Conservation (phyloP, 37 sponge, comb jelly and placozoan genomes). For the Cliona cf. orientalis region DNA sequence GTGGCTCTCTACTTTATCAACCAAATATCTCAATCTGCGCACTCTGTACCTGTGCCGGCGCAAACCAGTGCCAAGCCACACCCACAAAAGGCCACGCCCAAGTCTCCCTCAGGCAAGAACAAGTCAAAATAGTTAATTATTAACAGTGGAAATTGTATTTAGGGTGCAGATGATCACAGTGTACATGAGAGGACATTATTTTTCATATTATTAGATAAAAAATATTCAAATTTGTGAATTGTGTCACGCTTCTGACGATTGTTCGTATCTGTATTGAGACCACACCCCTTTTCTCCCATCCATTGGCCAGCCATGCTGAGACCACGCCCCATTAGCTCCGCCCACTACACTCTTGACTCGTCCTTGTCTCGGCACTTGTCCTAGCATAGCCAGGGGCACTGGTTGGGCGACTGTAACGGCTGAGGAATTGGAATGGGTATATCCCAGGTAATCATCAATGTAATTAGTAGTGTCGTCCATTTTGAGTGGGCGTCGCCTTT, state of each 20-base stretch:
- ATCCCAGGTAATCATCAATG: conserved; percentile 25
- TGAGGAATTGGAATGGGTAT: neutral
- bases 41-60: conserved; percentile 1
- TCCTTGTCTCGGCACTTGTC: conserved; percentile 7
- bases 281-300: neutral
- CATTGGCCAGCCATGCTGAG: too few relatives aligned
- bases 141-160: neutral
- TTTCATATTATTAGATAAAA: neutral
- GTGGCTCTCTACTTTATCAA: conserved; percentile 84
- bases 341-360: conserved; percentile 1
- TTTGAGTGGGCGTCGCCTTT: neutral
- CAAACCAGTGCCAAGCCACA: neutral
- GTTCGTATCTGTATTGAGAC: neutral
- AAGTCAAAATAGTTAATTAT: conserved; percentile 8
- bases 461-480: conserved; percentile 25
- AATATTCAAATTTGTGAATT: neutral
- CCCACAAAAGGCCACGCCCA: conserved; percentile 1
- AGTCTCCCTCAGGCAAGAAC: conserved; percentile 25
- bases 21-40: conserved; percentile 62
- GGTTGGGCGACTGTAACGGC: neutral
- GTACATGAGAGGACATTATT: neutral
- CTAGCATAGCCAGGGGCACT: conserved; percentile 37
- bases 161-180: neutral
- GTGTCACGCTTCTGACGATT: conserved; percentile 5
- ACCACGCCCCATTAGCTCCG: neutral